These are phyloP conservation scores for Hirundichthys speculiger DNA, from an alignment of 2,113 vertebrate genomes.

Conservation along the genomic window DNA sequence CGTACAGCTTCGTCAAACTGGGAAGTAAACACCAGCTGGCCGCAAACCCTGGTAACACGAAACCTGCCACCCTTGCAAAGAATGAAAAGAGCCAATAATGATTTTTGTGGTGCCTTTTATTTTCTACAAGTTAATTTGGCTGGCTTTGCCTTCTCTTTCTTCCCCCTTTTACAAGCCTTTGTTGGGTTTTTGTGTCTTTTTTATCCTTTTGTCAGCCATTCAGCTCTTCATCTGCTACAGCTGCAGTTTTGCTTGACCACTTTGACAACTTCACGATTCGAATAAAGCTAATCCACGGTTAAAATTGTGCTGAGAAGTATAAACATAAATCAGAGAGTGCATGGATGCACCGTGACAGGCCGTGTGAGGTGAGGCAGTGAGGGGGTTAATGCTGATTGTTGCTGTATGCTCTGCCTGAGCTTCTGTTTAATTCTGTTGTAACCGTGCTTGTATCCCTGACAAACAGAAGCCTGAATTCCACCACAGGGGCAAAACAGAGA, in stretches of 20 bases:
- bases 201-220: slow-evolving; percentile 46
- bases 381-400: slow-evolving; percentile 59
- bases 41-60: neutral
- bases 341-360: neutral
- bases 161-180: slow-evolving; percentile 21
- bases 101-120: slow-evolving; percentile 27
- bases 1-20: slow-evolving; percentile 12
- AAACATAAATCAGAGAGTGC: slow-evolving; percentile 28
- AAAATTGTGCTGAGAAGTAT: neutral
- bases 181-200: slow-evolving; percentile 27
- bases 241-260: slow-evolving; percentile 30
- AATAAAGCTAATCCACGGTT: neutral
- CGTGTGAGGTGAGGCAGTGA: neutral
- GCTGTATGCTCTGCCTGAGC: slow-evolving; percentile 52
- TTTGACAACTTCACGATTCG: slow-evolving; percentile 33
- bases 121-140: slow-evolving; percentile 38
- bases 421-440: slow-evolving; percentile 52
- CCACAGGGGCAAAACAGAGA: slow-evolving; percentile 25
- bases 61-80: slow-evolving; percentile 21
- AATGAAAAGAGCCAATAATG: neutral
- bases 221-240: slow-evolving; percentile 33
- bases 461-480: slow-evolving; percentile 42
- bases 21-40: slow-evolving; percentile 25
- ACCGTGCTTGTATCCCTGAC: slow-evolving; percentile 46
- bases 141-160: slow-evolving; percentile 43